A percentile compares a stretch with the other conserved stretches of the same genome.
These are phyloP conservation scores for Hiodon tergisus DNA, from an alignment of 2,113 vertebrate genomes.

Conservation along the genomic window DNA sequence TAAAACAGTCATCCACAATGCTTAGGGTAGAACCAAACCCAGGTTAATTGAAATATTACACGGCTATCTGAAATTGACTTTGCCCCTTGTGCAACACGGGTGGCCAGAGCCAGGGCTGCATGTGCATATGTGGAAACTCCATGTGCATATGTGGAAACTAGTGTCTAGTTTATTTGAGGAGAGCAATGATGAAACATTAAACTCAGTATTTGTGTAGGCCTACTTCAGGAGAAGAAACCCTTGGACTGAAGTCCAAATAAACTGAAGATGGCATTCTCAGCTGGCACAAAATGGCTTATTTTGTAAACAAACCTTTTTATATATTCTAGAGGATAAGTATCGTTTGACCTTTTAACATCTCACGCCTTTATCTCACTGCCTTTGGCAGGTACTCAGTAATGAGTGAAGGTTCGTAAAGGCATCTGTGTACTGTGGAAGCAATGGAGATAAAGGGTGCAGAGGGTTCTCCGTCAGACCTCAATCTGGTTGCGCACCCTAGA, in stretches of 20 bases:
- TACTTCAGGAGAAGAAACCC: too few species aligned
- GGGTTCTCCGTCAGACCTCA: conserved; percentile 68
- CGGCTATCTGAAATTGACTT: too few species aligned
- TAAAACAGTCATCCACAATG: too few species aligned
- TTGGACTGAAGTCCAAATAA: not conserved
- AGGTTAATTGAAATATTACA: too few species aligned
- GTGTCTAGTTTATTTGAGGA: too few species aligned
- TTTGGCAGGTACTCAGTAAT: conserved; percentile 76
- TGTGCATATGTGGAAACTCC: too few species aligned
- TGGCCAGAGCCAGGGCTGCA: too few species aligned
- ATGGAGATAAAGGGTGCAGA: conserved; percentile 75
- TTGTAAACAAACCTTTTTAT: conserved; percentile 2
- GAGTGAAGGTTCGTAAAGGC: conserved; percentile 63
- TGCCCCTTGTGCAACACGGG: too few species aligned
- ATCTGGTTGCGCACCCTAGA: conserved; percentile 80
- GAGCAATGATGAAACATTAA: too few species aligned
- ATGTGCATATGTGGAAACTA: too few species aligned
- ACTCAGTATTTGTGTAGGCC: too few species aligned
- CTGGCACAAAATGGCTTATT: conserved; percentile 8
- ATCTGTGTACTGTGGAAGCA: conserved; percentile 56
- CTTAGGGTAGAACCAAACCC: too few species aligned
- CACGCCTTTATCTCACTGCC: conserved; percentile 73
- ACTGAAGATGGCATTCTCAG: not conserved
- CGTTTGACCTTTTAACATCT: conserved; percentile 46
- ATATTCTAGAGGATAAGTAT: conserved; percentile 3